A percentile compares a stretch with the other conserved stretches of the same genome.
These are phyloP conservation scores for Chloromyia formosa DNA, from an alignment of 2,888 invertebrate genomes.

Conservation along the genomic window DNA sequence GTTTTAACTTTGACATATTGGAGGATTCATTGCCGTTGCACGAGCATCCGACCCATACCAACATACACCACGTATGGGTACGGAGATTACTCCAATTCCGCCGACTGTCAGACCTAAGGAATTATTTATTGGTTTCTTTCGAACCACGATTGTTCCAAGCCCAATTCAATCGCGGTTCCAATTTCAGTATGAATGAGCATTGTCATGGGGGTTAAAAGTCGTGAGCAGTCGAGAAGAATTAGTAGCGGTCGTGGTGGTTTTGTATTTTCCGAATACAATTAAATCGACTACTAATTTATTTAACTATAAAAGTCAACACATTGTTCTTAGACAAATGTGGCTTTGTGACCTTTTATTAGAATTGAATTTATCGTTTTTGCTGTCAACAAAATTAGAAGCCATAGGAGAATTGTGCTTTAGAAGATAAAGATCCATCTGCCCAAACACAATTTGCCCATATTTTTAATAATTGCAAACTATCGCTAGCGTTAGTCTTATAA, in stretches of 20 bases:
- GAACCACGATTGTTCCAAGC: slow-evolving; percentile 14
- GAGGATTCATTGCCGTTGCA: neutral
- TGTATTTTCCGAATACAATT: slow-evolving; percentile 19
- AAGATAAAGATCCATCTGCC: neutral
- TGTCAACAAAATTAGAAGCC: neutral
- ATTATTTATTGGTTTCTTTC: slow-evolving; percentile 33
- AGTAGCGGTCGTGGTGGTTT: slow-evolving; percentile 11
- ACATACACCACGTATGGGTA: neutral
- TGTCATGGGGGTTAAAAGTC: slow-evolving; percentile 34
- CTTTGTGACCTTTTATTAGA: neutral
- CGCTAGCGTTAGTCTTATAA: no score
- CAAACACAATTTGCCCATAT: neutral
- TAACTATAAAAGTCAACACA: neutral
- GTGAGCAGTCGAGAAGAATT: slow-evolving; percentile 28
- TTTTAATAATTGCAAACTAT: no score
- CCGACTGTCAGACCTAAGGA: neutral
- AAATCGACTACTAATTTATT: slow-evolving; percentile 33
- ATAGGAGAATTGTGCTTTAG: neutral
- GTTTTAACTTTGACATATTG: slow-evolving; percentile 31
- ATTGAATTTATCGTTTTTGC: neutral
- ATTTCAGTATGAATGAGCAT: slow-evolving; percentile 13
- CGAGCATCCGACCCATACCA: neutral
- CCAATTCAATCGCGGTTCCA: slow-evolving; percentile 12
- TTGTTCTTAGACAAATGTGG: slow-evolving; percentile 18
- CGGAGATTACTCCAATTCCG: slow-evolving; percentile 15